Conservation (phyloP, 2,888 invertebrate genomes). For the Bombylius discolor region DNA sequence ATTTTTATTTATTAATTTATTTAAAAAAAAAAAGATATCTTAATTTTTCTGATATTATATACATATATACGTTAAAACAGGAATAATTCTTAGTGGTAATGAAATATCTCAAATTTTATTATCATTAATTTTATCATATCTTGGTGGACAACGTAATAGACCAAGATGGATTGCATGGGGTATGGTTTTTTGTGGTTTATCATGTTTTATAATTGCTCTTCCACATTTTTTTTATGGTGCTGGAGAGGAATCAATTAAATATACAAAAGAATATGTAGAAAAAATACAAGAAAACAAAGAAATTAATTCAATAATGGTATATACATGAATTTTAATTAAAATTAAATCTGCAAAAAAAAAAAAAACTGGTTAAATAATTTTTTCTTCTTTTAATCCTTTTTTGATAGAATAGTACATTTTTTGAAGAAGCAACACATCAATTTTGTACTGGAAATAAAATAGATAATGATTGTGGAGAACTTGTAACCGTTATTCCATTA, state of each 20-base stretch:
- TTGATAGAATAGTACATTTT: not conserved
- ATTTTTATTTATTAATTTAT: not conserved
- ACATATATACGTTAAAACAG: slow-evolving; percentile 27
- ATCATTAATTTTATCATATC: slow-evolving; percentile 47
- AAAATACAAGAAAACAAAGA: slow-evolving; percentile 13
- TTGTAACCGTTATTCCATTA: slow-evolving; percentile 34
- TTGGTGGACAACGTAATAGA: slow-evolving; percentile 52
- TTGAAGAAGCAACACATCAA: not conserved
- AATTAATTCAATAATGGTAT: slow-evolving; percentile 22
- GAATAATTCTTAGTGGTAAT: slow-evolving; percentile 52
- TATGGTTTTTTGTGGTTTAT: slow-evolving; percentile 45
- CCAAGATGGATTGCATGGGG: slow-evolving; percentile 54
- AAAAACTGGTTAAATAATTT: too few relatives aligned
- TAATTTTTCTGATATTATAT: not conserved
- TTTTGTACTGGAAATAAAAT: not conserved
- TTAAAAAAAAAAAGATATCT: not conserved
- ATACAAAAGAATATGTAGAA: slow-evolving; percentile 33
- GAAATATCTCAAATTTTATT: slow-evolving; percentile 54
- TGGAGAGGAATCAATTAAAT: slow-evolving; percentile 36
- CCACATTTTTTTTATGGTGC: slow-evolving; percentile 51
- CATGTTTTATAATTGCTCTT: slow-evolving; percentile 46
- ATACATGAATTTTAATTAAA: not conserved
- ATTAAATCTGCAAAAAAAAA: too few relatives aligned
- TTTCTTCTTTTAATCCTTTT: too few relatives aligned
- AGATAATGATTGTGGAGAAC: not conserved